These are phyloP conservation scores for Schmidtea mediterranea DNA, from an alignment of 1,140 invertebrate genomes.

Conservation along the genomic window DNA sequence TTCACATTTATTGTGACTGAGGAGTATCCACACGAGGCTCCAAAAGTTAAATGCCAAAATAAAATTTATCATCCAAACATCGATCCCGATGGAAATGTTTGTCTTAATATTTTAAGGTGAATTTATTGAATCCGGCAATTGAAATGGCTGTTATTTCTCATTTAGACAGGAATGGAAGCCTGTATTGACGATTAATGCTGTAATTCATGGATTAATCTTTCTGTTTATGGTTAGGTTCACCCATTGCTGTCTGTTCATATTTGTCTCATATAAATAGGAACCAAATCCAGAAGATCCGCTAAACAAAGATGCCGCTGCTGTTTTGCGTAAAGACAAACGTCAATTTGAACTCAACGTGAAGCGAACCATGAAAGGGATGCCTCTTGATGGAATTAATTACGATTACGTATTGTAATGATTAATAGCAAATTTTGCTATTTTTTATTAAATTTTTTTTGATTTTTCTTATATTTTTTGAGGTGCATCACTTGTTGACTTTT, in stretches of 20 bases:
- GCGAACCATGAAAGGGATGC: slow-evolving; percentile 59
- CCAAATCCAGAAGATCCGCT: slow-evolving; percentile 91
- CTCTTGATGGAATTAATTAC: no score
- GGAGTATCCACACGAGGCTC: slow-evolving; percentile 31
- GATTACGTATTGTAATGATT: no score
- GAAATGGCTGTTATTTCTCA: not conserved
- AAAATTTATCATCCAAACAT: slow-evolving; percentile 87
- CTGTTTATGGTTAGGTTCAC: slow-evolving; percentile 61
- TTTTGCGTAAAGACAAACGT: slow-evolving; percentile 66
- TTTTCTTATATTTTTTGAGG: no score
- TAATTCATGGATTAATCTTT: slow-evolving; percentile 89
- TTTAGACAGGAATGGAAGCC: slow-evolving; percentile 87
- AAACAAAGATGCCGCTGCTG: slow-evolving; percentile 94
- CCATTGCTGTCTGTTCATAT: no score
- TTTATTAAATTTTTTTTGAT: no score
- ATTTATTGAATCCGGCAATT: slow-evolving; percentile 29
- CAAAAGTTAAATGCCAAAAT: slow-evolving; percentile 60
- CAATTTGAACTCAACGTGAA: slow-evolving; percentile 81
- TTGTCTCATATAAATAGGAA: no score
- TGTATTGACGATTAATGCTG: slow-evolving; percentile 81
- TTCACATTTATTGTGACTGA: slow-evolving; percentile 2
- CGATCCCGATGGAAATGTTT: slow-evolving; percentile 71
- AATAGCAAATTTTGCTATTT: no score
- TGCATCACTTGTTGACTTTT: no score
- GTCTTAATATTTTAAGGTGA: slow-evolving; percentile 58